phyloP scores from a whole-genome alignment of 2,797 vertebrate species.

The Anguilla anguilla region DNA sequence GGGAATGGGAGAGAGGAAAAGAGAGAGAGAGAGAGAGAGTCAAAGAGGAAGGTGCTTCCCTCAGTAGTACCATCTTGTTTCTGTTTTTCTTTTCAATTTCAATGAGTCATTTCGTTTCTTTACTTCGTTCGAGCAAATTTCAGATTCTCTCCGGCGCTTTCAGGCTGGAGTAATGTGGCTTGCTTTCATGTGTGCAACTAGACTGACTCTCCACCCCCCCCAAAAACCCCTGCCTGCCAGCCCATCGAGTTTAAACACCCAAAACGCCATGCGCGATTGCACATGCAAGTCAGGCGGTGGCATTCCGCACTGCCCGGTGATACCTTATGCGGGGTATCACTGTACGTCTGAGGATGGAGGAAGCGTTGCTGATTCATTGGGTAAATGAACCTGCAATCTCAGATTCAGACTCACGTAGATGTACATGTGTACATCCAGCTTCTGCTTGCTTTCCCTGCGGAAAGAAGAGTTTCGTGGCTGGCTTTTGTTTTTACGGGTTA shows the following conservation, averaged over 20 bases:
- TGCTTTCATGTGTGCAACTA: conserved; percentile 12
- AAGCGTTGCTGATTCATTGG: conserved; percentile 47
- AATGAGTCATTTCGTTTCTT: conserved; percentile 36
- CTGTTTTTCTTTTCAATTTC: conserved; percentile 55
- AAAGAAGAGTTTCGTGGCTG: not conserved
- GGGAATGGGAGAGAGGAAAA: not conserved
- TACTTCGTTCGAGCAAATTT: conserved; percentile 60
- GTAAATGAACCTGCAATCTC: conserved; percentile 47
- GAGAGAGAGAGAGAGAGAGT: not conserved
- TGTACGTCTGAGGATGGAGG: conserved; percentile 53
- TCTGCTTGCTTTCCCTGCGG: not conserved
- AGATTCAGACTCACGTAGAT: conserved; percentile 50
- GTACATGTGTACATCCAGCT: conserved; percentile 50
- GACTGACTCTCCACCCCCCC: not conserved
- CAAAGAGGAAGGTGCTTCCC: conserved; percentile 11
- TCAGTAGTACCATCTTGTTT: conserved; percentile 57
- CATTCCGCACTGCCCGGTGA: not conserved
- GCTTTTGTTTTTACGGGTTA: not conserved
- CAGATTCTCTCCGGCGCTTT: conserved; percentile 65
- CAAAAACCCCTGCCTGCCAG: not conserved
- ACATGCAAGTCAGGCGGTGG: not conserved
- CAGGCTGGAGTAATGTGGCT: conserved; percentile 39
- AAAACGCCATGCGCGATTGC: not conserved
- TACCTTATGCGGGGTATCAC: conserved; percentile 51
- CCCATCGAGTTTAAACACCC: not conserved